phyloP scores from a whole-genome alignment of 2,888 invertebrate genomes.

The Hirtodrosophila alboralis region DNA sequence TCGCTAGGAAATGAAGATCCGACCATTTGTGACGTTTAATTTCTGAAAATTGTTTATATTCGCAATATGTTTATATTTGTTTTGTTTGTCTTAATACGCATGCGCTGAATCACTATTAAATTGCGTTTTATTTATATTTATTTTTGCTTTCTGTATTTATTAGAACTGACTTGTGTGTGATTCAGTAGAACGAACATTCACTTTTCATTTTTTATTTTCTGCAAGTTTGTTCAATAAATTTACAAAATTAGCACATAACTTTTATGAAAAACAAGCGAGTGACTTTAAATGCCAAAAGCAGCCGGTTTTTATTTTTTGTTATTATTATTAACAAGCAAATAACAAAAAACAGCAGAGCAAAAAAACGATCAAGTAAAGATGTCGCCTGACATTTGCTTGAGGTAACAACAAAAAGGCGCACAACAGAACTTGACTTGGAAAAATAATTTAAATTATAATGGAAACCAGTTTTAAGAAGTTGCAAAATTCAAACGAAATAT shows the following conservation, averaged over 20 bases:
- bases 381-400: conserved; percentile 20
- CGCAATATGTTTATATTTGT: conserved; percentile 11
- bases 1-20: conserved; percentile 26
- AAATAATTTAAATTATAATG: conserved; percentile 16
- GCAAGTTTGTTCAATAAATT: conserved; percentile 28
- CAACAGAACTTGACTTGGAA: conserved; percentile 18
- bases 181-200: conserved; percentile 39
- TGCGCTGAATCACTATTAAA: conserved; percentile 11
- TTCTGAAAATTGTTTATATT: conserved; percentile 1
- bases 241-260: conserved; percentile 49
- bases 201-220: conserved; percentile 26
- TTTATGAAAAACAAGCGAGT: conserved; percentile 4
- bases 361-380: conserved; percentile 35
- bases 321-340: conserved; percentile 9
- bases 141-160: not conserved
- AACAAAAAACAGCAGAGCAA: conserved; percentile 1
- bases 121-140: not conserved
- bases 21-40: no score
- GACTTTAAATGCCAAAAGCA: conserved; percentile 64
- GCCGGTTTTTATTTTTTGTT: conserved; percentile 53
- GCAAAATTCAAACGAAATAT: conserved; percentile 6
- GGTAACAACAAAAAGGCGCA: not conserved
- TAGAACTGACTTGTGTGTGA: conserved; percentile 36
- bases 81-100: conserved; percentile 10
- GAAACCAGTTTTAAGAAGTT: conserved; percentile 29